Base-by-base conservation (phyloP, 53 echinoderm and acorn worm genomes). In the Echinometra lucunter region DNA sequence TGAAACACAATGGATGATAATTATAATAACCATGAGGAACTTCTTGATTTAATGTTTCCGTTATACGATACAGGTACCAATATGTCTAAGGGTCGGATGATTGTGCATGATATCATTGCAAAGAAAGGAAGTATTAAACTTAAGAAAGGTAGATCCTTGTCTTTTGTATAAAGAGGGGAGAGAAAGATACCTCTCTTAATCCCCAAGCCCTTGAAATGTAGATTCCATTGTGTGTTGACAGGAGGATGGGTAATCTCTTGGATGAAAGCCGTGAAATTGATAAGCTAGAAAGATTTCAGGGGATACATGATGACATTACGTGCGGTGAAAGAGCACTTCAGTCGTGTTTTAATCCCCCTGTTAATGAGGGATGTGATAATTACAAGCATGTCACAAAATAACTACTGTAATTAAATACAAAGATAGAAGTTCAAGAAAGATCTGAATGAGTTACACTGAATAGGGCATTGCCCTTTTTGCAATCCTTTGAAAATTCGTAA, bases 301-400 rank as follows among this genome's bases (percentile, higher is more conserved):
- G 81, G 81, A 81, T 85, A 85, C 49, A n/a, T 12, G 27, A 45
- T 85, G 49, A 49, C 28, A 85, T 45, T 85, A 11, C 49, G 30
- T 45, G n/a, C 49, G 47, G 85, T 85, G 45, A 47, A 45, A 85
- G 85, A 85, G 30, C 11, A 17, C 28, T 11, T 85, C n/a, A 23
- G 49, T 44, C n/a, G 27, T 3, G 85, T 85, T 85, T 85, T 85
- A 85, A 85, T 85, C 85, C 13, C 1, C 9, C 1, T 49, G 49
- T 89, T 89, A 89, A 89, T 89, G 89, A 63, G 58, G 38, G 58
- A 89, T 89, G 23, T 60, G 58, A 60, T 58, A 25, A 89, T 89
- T 60, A 58, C 37, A 28, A 88, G 7, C n/a, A 23, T 19, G 16
- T 63, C 4, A 53, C 37, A 49, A 5, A 21, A 49, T 85, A 30